Evolutionary conservation across 2,113 vertebrate genomes (phyloP).

Genomic region (Triplophysa tibetana): DNA sequence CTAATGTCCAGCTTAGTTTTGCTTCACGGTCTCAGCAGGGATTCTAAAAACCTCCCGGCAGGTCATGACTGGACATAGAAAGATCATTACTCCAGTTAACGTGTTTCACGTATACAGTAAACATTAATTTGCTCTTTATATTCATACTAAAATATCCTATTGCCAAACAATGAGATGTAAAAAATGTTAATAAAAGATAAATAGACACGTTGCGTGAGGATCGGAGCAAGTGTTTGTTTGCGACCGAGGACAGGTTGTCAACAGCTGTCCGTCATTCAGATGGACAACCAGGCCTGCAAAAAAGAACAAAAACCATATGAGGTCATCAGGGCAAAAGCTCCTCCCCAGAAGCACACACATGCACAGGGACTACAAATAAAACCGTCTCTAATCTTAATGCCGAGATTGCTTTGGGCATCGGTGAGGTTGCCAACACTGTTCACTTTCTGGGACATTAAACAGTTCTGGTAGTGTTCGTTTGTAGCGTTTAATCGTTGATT

Average conservation of each 20-base stretch:
- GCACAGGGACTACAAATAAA: not conserved
- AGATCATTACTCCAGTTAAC: not conserved
- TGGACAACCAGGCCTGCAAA: conserved; percentile 5
- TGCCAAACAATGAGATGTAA: not conserved
- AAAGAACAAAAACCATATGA: not conserved
- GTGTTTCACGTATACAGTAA: not conserved
- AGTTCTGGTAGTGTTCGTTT: not conserved
- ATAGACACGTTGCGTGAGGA: not conserved
- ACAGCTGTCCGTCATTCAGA: conserved; percentile 20
- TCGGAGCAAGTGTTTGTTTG: conserved; percentile 33
- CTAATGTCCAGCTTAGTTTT: conserved; percentile 4
- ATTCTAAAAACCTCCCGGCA: not conserved
- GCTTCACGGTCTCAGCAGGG: not conserved
- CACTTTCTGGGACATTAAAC: conserved; percentile 1
- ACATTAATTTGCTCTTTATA: not conserved
- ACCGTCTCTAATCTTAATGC: not conserved
- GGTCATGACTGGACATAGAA: conserved; percentile 3
- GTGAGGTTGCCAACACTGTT: not conserved
- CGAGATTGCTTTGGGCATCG: not conserved
- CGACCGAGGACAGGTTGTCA: not conserved
- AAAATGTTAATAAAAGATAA: too few species aligned
- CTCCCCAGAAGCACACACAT: conserved; percentile 30
- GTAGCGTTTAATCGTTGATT: not conserved
- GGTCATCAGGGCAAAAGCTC: conserved; percentile 30
- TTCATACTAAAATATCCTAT: too few species aligned